Evolutionary conservation across 2,797 vertebrate genomes (phyloP).

Genomic region (Adrianichthys oophorus): DNA sequence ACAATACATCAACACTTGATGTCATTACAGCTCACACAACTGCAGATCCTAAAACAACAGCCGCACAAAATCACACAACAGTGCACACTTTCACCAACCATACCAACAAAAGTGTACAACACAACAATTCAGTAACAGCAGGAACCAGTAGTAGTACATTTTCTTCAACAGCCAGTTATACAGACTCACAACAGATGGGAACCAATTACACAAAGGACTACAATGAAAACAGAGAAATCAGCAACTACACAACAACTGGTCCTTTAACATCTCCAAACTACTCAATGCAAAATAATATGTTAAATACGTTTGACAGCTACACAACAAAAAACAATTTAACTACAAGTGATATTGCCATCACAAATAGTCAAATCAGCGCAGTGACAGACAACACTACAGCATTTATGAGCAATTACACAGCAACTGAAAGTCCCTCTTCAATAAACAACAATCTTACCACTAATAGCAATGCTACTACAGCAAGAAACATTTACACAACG

Average conservation of each 20-base stretch:
- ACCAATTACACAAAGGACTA: neutral
- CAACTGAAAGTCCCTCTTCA: conserved; percentile 3
- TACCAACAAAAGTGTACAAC: neutral
- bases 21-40: neutral
- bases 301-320: neutral
- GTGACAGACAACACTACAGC: conserved; percentile 1
- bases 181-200: too few species aligned
- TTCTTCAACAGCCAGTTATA: too few species aligned
- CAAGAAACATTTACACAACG: neutral
- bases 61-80: neutral
- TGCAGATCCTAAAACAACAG: neutral
- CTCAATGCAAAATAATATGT: neutral
- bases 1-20: neutral
- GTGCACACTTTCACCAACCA: neutral
- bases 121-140: too few species aligned
- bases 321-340: conserved; percentile 6
- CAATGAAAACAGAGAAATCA: conserved; percentile 3
- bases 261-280: neutral
- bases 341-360: neutral
- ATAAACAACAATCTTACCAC: neutral
- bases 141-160: too few species aligned
- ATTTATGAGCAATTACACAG: conserved; percentile 2
- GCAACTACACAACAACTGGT: neutral
- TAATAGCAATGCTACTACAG: neutral
- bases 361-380: neutral